Conservation (phyloP, 2,113 vertebrate genomes). For the Amphiprion percula region DNA sequence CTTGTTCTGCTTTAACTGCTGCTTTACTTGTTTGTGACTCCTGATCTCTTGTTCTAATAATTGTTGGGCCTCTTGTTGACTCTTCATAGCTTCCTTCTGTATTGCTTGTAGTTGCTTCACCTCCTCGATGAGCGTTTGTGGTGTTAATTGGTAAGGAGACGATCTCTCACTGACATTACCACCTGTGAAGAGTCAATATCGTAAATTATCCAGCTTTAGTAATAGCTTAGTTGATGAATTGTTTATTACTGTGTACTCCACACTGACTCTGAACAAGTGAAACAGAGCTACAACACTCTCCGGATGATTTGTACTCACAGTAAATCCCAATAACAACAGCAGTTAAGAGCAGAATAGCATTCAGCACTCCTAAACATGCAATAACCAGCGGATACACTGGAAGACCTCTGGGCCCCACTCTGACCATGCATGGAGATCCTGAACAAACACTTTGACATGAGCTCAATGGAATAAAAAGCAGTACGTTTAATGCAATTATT, state of each 20-base stretch:
- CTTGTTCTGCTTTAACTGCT: neutral
- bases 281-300: neutral
- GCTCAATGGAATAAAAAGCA: neutral
- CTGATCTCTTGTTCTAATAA: neutral
- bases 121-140: neutral
- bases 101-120: conserved; percentile 9
- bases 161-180: neutral
- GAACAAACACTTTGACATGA: conserved; percentile 42
- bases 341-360: conserved; percentile 38
- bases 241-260: no score
- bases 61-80: neutral
- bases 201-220: no score
- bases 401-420: conserved; percentile 47
- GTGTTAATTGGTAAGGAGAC: neutral
- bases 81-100: neutral
- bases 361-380: conserved; percentile 43
- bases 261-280: neutral
- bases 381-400: conserved; percentile 24
- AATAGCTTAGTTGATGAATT: no score
- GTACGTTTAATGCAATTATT: neutral
- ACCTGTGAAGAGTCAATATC: conserved; percentile 14
- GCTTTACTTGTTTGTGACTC: neutral
- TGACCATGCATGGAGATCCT: conserved; percentile 27
- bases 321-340: conserved; percentile 49
- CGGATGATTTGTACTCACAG: conserved; percentile 39